Base-by-base conservation (phyloP, 2,888 invertebrate genomes). In the Cryptops parisi region DNA sequence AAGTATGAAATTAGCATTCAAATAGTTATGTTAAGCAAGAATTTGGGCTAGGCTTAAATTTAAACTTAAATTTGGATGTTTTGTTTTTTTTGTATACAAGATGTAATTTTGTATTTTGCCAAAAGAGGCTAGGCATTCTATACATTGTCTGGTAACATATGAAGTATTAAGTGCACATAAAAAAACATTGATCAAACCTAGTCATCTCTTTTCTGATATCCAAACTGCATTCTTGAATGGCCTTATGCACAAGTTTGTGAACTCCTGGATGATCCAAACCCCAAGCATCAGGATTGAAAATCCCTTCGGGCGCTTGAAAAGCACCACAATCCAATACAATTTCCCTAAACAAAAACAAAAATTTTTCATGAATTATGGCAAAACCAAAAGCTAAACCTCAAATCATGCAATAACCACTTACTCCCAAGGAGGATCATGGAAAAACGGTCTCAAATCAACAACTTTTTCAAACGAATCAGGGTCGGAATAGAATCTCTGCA, bases 211-310 rank as follows among this genome's bases (percentile, higher is more conserved):
- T 69, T n/a, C 77, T 64, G 51, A 72, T 68, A 63, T 78, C 77
- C 63, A 78, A 72, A n/a, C 76, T 74, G 59, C 75, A 74, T 52
- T 71, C 72, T 63, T 73, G 72, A 49, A 77, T 71, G 23, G 75
- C 74, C 56, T 73, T 72, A 62, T 69, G 69, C 22, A 78, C 69
- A 55, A 77, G 65, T 58, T 73, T 72, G 55, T 73, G 76, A 19
- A 78, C 63, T 38, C 74, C 73, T 49, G 73, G 72, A 58, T 73
- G 71, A 62, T 78, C 77, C 59, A 75, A 67, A 23, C 75, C 76
- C 73, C 76, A 77, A 48, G 71, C 63, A 51, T 73, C 73, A 3
- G 74, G 73, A 58, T 74, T 70, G 63, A 78, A 76, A 40, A 74
- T 63, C 5, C 74, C 74, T 62, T 77, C 74, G 2, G 73, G 66